A percentile compares a stretch with the other conserved stretches of the same genome.
Conservation (phyloP, 2,113 vertebrate genomes). For the Dolichallabes microphthalmus region DNA sequence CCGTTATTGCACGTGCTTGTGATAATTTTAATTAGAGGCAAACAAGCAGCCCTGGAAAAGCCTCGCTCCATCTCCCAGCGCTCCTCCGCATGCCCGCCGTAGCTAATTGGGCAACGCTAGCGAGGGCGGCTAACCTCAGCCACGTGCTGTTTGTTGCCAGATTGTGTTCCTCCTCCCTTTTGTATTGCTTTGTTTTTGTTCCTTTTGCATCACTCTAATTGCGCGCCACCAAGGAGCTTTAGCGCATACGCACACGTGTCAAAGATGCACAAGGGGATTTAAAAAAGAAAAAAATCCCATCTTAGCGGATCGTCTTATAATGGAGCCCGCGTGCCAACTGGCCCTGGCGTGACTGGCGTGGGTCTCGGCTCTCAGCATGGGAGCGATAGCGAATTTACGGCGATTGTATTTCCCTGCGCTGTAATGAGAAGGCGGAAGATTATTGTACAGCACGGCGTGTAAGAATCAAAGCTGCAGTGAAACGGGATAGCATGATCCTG, state of each 20-base stretch:
- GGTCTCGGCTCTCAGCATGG: constrained; percentile 36
- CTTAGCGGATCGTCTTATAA: constrained; percentile 37
- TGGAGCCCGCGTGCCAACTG: constrained; percentile 35
- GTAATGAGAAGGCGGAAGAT: constrained; percentile 45
- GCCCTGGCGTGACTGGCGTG: constrained; percentile 34
- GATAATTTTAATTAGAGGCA: constrained; percentile 77
- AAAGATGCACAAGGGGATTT: constrained; percentile 39
- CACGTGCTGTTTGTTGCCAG: constrained; percentile 50
- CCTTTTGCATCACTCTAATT: constrained; percentile 61
- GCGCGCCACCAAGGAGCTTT: constrained; percentile 49
- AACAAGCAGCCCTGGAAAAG: constrained; percentile 68
- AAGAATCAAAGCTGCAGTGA: constrained; percentile 28
- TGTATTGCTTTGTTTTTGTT: constrained; percentile 50
- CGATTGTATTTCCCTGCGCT: constrained; percentile 45
- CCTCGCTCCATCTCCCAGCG: constrained; percentile 63
- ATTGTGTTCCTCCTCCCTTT: constrained; percentile 37
- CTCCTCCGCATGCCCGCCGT: constrained; percentile 54
- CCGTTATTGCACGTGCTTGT: constrained; percentile 39
- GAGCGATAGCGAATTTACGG: constrained; percentile 36
- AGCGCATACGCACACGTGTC: constrained; percentile 49
- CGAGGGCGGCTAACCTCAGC: constrained; percentile 65
- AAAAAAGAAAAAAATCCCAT: constrained; percentile 9
- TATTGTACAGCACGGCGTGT: constrained; percentile 31
- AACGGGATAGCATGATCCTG: constrained; percentile 13
- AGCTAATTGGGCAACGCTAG: constrained; percentile 74